phyloP scores from a whole-genome alignment of 2,113 vertebrate genomes.

The Channa argus region DNA sequence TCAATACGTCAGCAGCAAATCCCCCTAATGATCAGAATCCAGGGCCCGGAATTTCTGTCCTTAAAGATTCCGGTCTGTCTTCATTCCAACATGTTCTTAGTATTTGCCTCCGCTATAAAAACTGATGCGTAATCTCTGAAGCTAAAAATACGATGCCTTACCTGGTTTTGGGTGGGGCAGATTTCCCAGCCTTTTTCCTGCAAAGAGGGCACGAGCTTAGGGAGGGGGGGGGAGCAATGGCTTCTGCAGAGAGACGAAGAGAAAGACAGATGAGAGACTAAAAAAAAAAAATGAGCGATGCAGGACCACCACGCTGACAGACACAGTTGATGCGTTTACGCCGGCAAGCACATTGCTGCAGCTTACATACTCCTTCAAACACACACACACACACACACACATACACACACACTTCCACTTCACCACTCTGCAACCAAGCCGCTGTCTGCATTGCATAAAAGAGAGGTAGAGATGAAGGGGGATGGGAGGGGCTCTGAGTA shows the following conservation, averaged over 20 bases:
- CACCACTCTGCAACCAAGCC: slow-evolving; percentile 40
- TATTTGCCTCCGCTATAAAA: neutral
- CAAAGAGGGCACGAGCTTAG: slow-evolving; percentile 2
- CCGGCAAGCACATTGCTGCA: slow-evolving; percentile 29
- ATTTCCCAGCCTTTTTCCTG: slow-evolving; percentile 49
- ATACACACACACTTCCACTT: slow-evolving; percentile 7
- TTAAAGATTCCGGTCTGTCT: too few species aligned
- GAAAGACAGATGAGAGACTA: slow-evolving; percentile 12
- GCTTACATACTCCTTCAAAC: slow-evolving; percentile 16
- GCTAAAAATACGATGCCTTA: slow-evolving; percentile 35
- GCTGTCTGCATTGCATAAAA: slow-evolving; percentile 35
- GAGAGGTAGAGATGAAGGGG: slow-evolving; percentile 16
- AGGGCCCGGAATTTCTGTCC: too few species aligned
- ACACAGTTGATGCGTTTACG: slow-evolving; percentile 34
- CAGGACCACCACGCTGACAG: slow-evolving; percentile 14
- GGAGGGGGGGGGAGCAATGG: slow-evolving; percentile 35
- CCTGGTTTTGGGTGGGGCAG: slow-evolving; percentile 40
- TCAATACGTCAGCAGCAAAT: slow-evolving; percentile 37
- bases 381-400: too few species aligned
- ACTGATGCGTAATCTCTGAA: neutral
- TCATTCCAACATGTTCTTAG: neutral
- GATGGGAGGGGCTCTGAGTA: slow-evolving; percentile 22
- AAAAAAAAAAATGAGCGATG: slow-evolving; percentile 11
- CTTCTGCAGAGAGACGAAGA: slow-evolving; percentile 50
- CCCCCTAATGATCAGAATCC: slow-evolving; percentile 7